Evolutionary conservation across 2,797 vertebrate species (phyloP).

Genomic region (Valencia hispanica): DNA sequence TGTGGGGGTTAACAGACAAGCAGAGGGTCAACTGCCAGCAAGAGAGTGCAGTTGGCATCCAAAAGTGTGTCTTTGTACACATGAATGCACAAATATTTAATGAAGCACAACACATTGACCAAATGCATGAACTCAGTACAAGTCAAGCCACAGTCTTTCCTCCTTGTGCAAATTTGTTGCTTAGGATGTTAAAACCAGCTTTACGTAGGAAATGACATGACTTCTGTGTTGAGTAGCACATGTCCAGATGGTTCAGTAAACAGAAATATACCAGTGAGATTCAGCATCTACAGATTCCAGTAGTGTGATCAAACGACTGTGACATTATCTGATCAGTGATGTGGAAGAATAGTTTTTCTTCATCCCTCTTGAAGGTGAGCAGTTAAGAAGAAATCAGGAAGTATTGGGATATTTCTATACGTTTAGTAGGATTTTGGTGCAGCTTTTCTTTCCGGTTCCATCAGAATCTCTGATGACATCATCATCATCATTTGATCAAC

Average conservation of each 20-base stretch:
- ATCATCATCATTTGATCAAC: background rate
- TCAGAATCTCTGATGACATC: too few relatives aligned
- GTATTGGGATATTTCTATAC: background rate
- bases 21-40: background rate
- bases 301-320: background rate
- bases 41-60: background rate
- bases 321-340: background rate
- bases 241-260: background rate
- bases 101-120: background rate
- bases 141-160: background rate
- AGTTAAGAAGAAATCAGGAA: background rate
- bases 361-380: background rate
- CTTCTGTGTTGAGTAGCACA: background rate
- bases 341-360: background rate
- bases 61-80: background rate
- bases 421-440: background rate
- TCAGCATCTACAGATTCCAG: too few relatives aligned
- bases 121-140: background rate
- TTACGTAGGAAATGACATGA: background rate
- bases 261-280: background rate
- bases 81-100: background rate
- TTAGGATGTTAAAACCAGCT: background rate
- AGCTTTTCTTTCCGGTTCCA: background rate
- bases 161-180: background rate
- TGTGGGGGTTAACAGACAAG: background rate